A percentile compares a stretch with the other conserved stretches of the same genome.
Evolutionary conservation across 1,140 invertebrate genomes (phyloP).

Genomic region (Berghia stephanieae): DNA sequence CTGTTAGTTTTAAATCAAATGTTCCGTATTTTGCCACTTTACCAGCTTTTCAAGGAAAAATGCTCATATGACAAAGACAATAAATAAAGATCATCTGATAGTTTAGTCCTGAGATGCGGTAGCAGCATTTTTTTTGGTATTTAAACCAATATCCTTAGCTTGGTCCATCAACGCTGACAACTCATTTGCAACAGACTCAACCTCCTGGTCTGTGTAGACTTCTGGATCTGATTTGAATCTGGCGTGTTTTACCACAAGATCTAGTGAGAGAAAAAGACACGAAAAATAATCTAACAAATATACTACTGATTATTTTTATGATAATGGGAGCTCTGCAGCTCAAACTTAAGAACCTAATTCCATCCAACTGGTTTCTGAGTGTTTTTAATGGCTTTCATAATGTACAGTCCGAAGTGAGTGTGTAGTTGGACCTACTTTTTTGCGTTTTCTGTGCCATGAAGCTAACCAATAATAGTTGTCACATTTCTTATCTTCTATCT

Average conservation of each 20-base stretch:
- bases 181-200: slow-evolving; percentile 24
- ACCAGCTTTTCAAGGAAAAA: too few species aligned
- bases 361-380: not conserved
- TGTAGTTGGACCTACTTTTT: not conserved
- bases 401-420: not conserved
- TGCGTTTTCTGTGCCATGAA: too few species aligned
- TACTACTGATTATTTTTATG: not conserved
- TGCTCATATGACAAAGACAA: too few species aligned
- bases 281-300: slow-evolving; percentile 63
- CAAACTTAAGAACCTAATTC: not conserved
- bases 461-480: too few species aligned
- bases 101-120: not conserved
- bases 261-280: slow-evolving; percentile 65
- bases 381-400: not conserved
- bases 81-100: too few species aligned
- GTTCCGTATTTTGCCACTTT: too few species aligned
- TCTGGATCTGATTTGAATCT: slow-evolving; percentile 69
- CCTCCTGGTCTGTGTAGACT: slow-evolving; percentile 54
- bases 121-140: slow-evolving; percentile 38
- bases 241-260: slow-evolving; percentile 74
- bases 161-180: slow-evolving; percentile 39
- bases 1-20: too few species aligned
- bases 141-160: slow-evolving; percentile 49
- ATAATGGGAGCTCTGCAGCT: not conserved
- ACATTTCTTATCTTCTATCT: too few species aligned